Evolutionary conservation across 2,113 vertebrate species (phyloP), one percentile per base, ranked within the genome.

Genomic region (Monarcha castaneiventris): DNA sequence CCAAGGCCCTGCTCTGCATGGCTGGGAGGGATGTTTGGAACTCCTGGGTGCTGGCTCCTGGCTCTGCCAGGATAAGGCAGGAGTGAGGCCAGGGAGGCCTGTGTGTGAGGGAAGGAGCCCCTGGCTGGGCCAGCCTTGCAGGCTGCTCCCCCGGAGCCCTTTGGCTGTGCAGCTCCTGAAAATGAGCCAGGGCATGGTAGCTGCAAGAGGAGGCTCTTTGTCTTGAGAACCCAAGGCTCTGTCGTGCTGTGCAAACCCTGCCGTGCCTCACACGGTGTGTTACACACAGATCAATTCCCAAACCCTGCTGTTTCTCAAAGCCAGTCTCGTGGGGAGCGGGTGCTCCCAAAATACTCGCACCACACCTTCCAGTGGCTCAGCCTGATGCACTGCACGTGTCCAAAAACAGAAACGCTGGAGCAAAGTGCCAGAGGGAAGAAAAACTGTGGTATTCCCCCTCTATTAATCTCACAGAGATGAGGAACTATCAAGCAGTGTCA

Each of bases 1-100:
- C 41, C n/a, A 48, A 1, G 2, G 7, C 12, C 27, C 18, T 27
- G 44, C 30, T 54, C 33, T 35, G 62, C 79, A 13, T 0, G 7
- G 51, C 46, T 61, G n/a, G 66, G n/a, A 37, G 71, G n/a, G 43
- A n/a, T 0, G 10, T 10, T 7, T 9, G 62, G 78, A 54, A 3
- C 22, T 69, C 30, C 63, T 23, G 35, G 22, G 20, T 22, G 2
- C 0, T 10, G 41, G 16, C 25, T 58, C 17, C 54, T 52, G 64
- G 17, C 43, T 85, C 48, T 64, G 39, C 33, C 80, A 32, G 58
- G 44, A 17, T 8, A 25, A 33, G 37, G 71, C 21, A 33, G 10
- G 10, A 64, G 39, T 3, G 35, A 63, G 29, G 52, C 22, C 52
- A 18, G 0, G 1, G 25, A 32, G 52, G 12, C 4, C 10, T 26